A percentile compares a stretch with the other conserved stretches of the same genome.
phyloP scores from a whole-genome alignment of 2,113 vertebrate species.

The Hucho hucho region DNA sequence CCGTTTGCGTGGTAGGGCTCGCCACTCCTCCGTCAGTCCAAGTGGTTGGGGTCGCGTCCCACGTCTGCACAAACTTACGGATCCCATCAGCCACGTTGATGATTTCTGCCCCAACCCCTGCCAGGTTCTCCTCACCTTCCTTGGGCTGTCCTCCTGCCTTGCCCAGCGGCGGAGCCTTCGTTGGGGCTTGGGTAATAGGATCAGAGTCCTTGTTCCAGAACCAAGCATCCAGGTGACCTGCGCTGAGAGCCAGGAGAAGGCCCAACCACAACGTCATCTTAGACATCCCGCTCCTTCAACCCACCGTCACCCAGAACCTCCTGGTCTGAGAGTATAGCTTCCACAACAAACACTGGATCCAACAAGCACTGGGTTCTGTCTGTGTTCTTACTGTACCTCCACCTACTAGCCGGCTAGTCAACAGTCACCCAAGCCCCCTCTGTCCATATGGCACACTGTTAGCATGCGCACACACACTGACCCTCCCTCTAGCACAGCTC shows the following conservation, averaged over 20 bases:
- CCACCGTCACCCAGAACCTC: constrained; percentile 19
- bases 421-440: constrained; percentile 31
- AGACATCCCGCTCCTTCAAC: constrained; percentile 41
- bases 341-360: constrained; percentile 1
- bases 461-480: constrained; percentile 14
- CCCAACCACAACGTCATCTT: constrained; percentile 31
- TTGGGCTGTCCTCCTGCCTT: neutral
- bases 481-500: constrained; percentile 30
- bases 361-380: neutral
- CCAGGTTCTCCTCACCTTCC: constrained; percentile 47
- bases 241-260: constrained; percentile 48
- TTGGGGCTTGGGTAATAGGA: neutral
- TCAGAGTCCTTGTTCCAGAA: neutral
- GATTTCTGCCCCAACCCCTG: constrained; percentile 71
- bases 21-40: constrained; percentile 37
- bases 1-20: constrained; percentile 34
- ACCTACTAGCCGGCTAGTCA: constrained; percentile 39
- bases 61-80: constrained; percentile 60
- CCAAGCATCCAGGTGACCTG: constrained; percentile 52
- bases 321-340: neutral
- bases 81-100: constrained; percentile 64
- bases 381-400: constrained; percentile 24
- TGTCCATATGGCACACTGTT: neutral
- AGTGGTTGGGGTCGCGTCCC: constrained; percentile 53
- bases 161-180: neutral